Conservation (phyloP, 2,888 invertebrate species). For the Aphrophora alni region DNA sequence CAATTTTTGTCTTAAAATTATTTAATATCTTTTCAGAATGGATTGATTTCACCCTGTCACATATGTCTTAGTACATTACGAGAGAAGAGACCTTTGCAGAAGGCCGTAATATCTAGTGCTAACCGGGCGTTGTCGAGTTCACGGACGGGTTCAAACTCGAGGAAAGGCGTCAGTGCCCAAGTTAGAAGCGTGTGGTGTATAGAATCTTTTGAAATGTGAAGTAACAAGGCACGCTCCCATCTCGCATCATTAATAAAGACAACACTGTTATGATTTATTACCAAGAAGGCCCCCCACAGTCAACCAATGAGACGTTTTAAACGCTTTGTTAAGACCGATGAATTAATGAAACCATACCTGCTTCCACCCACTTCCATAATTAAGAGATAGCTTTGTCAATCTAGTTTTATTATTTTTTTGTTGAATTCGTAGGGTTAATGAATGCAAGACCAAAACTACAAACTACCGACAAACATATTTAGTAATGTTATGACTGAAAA, state of each 20-base stretch:
- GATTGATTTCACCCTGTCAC: too few relatives aligned
- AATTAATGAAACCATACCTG: not conserved
- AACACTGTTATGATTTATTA: constrained; percentile 9
- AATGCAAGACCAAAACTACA: too few relatives aligned
- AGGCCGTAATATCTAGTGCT: not conserved
- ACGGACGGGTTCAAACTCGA: not conserved
- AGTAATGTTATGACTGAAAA: too few relatives aligned
- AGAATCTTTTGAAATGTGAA: not conserved
- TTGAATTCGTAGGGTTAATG: too few relatives aligned
- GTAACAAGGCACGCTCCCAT: constrained; percentile 1
- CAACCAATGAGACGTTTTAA: not conserved
- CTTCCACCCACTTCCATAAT: not conserved
- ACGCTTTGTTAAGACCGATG: not conserved
- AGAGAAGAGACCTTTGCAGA: too few relatives aligned
- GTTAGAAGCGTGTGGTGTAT: not conserved
- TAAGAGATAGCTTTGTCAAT: not conserved
- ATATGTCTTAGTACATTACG: too few relatives aligned
- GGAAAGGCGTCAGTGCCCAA: not conserved
- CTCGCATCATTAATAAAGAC: not conserved
- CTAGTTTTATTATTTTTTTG: too few relatives aligned
- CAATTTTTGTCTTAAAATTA: too few relatives aligned
- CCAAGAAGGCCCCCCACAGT: not conserved
- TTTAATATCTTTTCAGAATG: too few relatives aligned
- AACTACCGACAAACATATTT: too few relatives aligned
- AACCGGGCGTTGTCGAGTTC: not conserved